Evolutionary conservation across 2,888 invertebrate species (phyloP).

Genomic region (Eupithecia pulchellata): DNA sequence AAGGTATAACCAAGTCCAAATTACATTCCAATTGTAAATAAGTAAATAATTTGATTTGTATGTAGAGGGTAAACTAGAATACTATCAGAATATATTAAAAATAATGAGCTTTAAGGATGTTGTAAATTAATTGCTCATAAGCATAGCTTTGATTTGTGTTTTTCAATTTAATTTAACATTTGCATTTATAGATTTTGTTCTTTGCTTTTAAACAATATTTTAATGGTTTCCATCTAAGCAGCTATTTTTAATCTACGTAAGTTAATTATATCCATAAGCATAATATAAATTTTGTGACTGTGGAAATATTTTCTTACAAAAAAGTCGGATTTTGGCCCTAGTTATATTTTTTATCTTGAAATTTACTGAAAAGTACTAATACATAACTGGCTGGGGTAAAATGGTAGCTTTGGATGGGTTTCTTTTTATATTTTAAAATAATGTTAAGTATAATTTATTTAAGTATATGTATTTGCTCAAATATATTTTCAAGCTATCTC

Average conservation of each 20-base stretch:
- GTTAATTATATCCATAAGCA: slow-evolving; percentile 6
- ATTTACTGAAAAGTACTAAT: slow-evolving; percentile 19
- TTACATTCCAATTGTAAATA: slow-evolving; percentile 80
- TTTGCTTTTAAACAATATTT: slow-evolving; percentile 10
- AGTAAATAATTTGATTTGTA: slow-evolving; percentile 53
- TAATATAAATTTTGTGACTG: slow-evolving; percentile 13
- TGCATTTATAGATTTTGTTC: slow-evolving; percentile 64
- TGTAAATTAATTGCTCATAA: slow-evolving; percentile 76
- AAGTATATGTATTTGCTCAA: slow-evolving; percentile 12
- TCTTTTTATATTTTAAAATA: background rate
- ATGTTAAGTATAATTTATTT: slow-evolving; percentile 4
- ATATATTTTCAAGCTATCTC: background rate
- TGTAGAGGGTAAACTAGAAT: slow-evolving; percentile 37
- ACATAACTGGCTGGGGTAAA: slow-evolving; percentile 18
- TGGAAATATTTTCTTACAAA: slow-evolving; percentile 23
- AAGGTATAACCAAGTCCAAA: slow-evolving; percentile 77
- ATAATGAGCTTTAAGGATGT: slow-evolving; percentile 77
- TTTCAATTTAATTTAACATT: slow-evolving; percentile 45
- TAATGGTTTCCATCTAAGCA: slow-evolving; percentile 5
- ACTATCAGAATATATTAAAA: slow-evolving; percentile 45
- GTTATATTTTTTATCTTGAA: slow-evolving; percentile 26
- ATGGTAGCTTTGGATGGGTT: slow-evolving; percentile 2
- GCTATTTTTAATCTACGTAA: background rate
- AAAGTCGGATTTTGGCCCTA: slow-evolving; percentile 13
- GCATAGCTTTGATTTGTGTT: slow-evolving; percentile 56